Base-by-base conservation (phyloP, 2,113 vertebrate species). In the Riparia riparia region DNA sequence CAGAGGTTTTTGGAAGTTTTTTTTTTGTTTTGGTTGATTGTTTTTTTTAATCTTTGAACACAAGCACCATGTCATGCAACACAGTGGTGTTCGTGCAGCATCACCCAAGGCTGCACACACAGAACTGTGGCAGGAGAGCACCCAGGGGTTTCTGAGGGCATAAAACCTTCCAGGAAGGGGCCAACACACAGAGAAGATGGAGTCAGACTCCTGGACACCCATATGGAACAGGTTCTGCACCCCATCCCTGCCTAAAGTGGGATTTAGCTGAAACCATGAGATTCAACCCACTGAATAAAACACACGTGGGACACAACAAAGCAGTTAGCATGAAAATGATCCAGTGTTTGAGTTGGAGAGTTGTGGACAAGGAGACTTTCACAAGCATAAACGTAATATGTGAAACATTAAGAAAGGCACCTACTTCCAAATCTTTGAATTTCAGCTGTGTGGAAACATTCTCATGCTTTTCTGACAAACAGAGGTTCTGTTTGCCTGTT, bases 1-100 rank as follows among this genome's bases (percentile, higher is more conserved):
- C 1, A 13, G 31, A 39, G 14, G 7, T 37, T 63, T 51, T 44
- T 4, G 8, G 31, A 2, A 10, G 3, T 24, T 6, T 5, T 3
- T 49, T 18, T 45, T n/a, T 34, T 45, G 8, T 31, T 31, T 70
- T 34, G 9, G 3, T 65, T 50, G 4, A 58, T 28, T 11, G 6
- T 5, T 3, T 22, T 22, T 58, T 54, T 71, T 1, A 28, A 41
- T 21, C 34, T 57, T 25, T 44, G 28, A 71, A 24, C 50, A 77
- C 24, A 54, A 70, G 17, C 45, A 79, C 51, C 31, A 14, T 13
- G 28, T 20, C 19, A 6, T 4, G 9, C 22, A 92, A 41, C 69
- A 85, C 16, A 32, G 21, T 6, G 26, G 18, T 15, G 16, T 45
- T 54, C 60, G 22, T 45, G 41, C 79, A 90, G 50, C 47, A 44